phyloP scores from a whole-genome alignment of 2,888 invertebrate species.

The Trimorus sp. region DNA sequence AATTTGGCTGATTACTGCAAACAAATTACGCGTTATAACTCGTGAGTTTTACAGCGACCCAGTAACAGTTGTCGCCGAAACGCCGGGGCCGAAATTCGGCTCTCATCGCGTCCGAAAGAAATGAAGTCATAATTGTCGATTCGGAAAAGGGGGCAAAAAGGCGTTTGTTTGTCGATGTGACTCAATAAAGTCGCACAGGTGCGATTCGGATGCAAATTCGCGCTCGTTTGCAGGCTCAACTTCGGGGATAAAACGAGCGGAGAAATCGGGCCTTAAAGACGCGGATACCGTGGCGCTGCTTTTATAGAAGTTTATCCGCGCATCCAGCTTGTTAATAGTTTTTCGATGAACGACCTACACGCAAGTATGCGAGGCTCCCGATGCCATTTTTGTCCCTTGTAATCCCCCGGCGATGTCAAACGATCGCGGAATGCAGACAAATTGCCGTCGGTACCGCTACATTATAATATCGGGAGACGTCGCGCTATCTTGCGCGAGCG shows the following conservation, averaged over 20 bases:
- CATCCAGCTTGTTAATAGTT: constrained; percentile 44
- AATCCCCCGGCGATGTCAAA: constrained; percentile 51
- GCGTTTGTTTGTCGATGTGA: constrained; percentile 7
- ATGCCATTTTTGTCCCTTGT: constrained; percentile 51
- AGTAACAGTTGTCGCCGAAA: constrained; percentile 23
- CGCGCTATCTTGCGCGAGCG: constrained; percentile 16
- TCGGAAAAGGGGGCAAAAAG: not conserved
- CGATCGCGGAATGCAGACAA: constrained; percentile 60
- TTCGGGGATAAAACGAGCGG: not conserved
- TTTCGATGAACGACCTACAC: constrained; percentile 47
- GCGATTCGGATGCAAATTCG: constrained; percentile 2
- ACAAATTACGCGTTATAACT: constrained; percentile 9
- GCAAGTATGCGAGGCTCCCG: constrained; percentile 33
- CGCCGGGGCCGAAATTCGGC: not conserved
- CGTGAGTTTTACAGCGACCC: constrained; percentile 11
- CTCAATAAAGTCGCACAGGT: not conserved
- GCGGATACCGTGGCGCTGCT: constrained; percentile 27
- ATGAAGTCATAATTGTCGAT: no score
- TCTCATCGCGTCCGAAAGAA: no score
- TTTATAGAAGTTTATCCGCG: constrained; percentile 41
- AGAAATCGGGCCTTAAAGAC: constrained; percentile 34
- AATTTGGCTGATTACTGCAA: not conserved
- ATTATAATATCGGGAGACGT: constrained; percentile 46
- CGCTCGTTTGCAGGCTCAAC: not conserved
- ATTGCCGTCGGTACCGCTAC: constrained; percentile 58